A percentile compares a stretch with the other conserved stretches of the same genome.
Conservation (phyloP, 35 echinoderm and acorn worm genomes). For the Amphiura filiformis region DNA sequence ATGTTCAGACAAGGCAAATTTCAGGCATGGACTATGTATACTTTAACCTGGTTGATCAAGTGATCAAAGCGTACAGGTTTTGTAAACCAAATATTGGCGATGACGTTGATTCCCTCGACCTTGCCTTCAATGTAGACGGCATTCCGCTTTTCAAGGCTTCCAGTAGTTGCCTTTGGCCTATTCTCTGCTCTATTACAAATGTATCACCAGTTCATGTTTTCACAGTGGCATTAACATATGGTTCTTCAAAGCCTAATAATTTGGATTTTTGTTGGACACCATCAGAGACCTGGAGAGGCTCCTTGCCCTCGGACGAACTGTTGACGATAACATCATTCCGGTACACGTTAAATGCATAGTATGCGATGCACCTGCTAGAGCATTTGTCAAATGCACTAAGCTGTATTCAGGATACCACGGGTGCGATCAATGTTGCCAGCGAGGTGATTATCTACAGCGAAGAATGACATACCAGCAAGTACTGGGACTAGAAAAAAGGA, state of each 20-base stretch:
- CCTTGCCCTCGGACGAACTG: not conserved
- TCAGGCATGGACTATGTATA: conserved; percentile 61
- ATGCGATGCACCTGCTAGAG: conserved; percentile 63
- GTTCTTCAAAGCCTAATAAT: not conserved
- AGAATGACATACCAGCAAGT: conserved; percentile 57
- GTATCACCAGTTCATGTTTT: not conserved
- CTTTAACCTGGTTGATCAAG: conserved; percentile 46
- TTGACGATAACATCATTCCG: not conserved
- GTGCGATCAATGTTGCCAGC: conserved; percentile 61
- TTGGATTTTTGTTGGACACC: not conserved
- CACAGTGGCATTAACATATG: not conserved
- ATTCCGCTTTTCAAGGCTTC: not conserved
- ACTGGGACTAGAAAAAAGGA: conserved; percentile 24
- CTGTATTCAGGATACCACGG: conserved; percentile 57
- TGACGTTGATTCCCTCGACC: too few relatives aligned
- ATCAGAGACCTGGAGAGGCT: not conserved
- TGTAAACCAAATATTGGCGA: too few relatives aligned
- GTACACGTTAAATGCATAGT: not conserved
- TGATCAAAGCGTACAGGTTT: too few relatives aligned
- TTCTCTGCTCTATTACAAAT: not conserved
- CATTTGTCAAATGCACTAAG: conserved; percentile 54
- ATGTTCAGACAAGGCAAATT: conserved; percentile 15
- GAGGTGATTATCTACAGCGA: conserved; percentile 13
- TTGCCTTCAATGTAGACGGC: not conserved
- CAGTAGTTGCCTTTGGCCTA: not conserved